Conservation (phyloP, 2,797 vertebrate genomes). For the Bryconaethiops microstoma region DNA sequence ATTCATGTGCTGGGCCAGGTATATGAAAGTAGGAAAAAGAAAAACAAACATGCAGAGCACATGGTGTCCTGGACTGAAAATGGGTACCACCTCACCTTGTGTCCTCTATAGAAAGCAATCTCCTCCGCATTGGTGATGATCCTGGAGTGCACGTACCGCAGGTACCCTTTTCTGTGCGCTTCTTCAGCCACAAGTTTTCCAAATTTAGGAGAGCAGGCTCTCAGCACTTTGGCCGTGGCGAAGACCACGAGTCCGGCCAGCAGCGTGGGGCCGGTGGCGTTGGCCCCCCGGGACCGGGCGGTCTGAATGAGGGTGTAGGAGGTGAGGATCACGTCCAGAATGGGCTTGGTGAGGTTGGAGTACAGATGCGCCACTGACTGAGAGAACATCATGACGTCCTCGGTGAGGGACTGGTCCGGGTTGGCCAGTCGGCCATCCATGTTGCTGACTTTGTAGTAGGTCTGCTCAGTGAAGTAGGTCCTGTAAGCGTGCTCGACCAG, state of each 20-base stretch:
- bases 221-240: conserved; percentile 89
- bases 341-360: conserved; percentile 97
- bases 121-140: conserved; percentile 98
- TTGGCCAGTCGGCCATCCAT: conserved; percentile 96
- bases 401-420: conserved; percentile 96
- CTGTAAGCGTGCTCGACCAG: conserved; percentile 90
- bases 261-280: conserved; percentile 88
- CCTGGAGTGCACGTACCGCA: conserved; percentile 94
- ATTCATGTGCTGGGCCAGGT: too few species aligned
- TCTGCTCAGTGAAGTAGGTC: conserved; percentile 94
- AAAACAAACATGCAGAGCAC: too few species aligned
- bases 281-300: conserved; percentile 88
- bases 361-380: conserved; percentile 96
- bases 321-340: conserved; percentile 93
- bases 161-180: conserved; percentile 91
- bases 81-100: conserved; percentile 81
- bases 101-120: conserved; percentile 97
- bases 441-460: conserved; percentile 94
- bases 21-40: too few species aligned
- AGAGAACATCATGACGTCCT: conserved; percentile 96
- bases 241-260: conserved; percentile 94
- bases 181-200: conserved; percentile 96
- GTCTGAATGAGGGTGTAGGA: conserved; percentile 96
- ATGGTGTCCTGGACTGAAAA: too few species aligned
- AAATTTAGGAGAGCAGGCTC: conserved; percentile 93